Percentiles rank a stretch among this genome's conserved stretches.
These are phyloP conservation scores for Drosophila ercepeae DNA, from an alignment of 1,140 invertebrate species.

Conservation along the genomic window DNA sequence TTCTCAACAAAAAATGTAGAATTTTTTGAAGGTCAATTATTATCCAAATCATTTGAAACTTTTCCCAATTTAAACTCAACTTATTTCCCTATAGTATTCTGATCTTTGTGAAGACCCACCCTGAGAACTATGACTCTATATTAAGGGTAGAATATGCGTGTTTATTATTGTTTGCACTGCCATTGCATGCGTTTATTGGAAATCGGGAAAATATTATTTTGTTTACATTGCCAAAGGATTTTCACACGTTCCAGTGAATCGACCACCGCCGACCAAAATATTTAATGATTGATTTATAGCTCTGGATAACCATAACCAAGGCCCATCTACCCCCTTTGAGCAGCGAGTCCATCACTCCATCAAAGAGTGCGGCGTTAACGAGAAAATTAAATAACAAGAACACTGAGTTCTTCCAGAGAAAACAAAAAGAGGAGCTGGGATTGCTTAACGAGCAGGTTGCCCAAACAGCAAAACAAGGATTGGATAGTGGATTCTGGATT, in stretches of 20 bases:
- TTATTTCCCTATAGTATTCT: too few species aligned
- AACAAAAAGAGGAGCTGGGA: slow-evolving; percentile 9
- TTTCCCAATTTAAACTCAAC: too few species aligned
- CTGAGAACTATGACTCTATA: neutral
- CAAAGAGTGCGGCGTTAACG: slow-evolving; percentile 64
- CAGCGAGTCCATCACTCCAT: slow-evolving; percentile 58
- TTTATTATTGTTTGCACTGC: slow-evolving; percentile 55
- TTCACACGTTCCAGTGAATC: slow-evolving; percentile 65
- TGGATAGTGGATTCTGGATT: slow-evolving; percentile 2
- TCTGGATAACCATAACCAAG: slow-evolving; percentile 19
- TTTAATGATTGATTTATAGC: slow-evolving; percentile 79
- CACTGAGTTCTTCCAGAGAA: slow-evolving; percentile 3
- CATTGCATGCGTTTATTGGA: slow-evolving; percentile 54
- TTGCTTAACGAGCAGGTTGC: slow-evolving; percentile 51
- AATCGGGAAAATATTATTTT: slow-evolving; percentile 70
- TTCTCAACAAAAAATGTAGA: too few species aligned
- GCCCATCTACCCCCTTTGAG: slow-evolving; percentile 10
- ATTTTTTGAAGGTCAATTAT: too few species aligned
- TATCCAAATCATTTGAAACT: too few species aligned
- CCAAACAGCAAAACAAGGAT: slow-evolving; percentile 37
- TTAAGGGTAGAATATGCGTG: slow-evolving; percentile 15
- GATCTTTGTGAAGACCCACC: too few species aligned
- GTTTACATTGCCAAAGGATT: slow-evolving; percentile 74
- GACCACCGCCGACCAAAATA: slow-evolving; percentile 44
- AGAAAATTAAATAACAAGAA: slow-evolving; percentile 60